A percentile compares a stretch with the other conserved stretches of the same genome.
phyloP scores from a whole-genome alignment of 2,888 invertebrate species.

The Drosophila falleni region DNA sequence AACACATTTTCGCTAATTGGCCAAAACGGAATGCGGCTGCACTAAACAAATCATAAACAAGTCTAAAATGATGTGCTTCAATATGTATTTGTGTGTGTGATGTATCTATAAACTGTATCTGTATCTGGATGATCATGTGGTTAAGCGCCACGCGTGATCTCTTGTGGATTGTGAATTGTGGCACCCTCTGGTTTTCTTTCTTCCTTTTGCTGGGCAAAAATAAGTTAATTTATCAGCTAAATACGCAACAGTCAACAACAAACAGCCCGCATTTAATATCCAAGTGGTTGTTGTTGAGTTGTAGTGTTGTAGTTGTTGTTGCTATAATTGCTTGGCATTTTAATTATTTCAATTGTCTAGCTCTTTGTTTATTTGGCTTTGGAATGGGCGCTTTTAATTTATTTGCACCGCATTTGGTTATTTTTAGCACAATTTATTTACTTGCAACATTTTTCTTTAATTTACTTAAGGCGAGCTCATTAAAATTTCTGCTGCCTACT shows the following conservation, averaged over 20 bases:
- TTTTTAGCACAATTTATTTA: conserved; percentile 67
- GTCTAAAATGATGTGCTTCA: conserved; percentile 53
- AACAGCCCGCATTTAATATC: conserved; percentile 64
- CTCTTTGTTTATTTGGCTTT: conserved; percentile 66
- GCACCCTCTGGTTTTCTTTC: conserved; percentile 2
- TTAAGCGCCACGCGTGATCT: conserved; percentile 50
- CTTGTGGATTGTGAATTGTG: conserved; percentile 9
- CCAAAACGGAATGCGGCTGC: conserved; percentile 19
- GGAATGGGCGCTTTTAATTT: conserved; percentile 59
- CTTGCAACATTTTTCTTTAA: conserved; percentile 9
- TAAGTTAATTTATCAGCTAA: conserved; percentile 68
- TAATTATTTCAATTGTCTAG: conserved; percentile 77
- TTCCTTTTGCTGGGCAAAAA: conserved; percentile 46
- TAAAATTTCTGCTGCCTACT: conserved; percentile 63
- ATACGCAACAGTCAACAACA: conserved; percentile 45
- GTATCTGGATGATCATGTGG: conserved; percentile 39
- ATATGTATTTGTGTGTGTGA: conserved; percentile 9
- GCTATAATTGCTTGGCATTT: conserved; percentile 64
- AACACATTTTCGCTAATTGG: conserved; percentile 21
- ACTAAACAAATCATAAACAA: conserved; percentile 75
- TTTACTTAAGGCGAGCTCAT: conserved; percentile 35
- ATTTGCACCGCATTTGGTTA: conserved; percentile 62
- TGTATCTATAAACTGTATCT: conserved; percentile 1
- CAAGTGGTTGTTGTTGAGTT: conserved; percentile 32
- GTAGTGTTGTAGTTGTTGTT: conserved; percentile 22